phyloP scores from a whole-genome alignment of 2,113 vertebrate genomes.

The Helogale parvula region DNA sequence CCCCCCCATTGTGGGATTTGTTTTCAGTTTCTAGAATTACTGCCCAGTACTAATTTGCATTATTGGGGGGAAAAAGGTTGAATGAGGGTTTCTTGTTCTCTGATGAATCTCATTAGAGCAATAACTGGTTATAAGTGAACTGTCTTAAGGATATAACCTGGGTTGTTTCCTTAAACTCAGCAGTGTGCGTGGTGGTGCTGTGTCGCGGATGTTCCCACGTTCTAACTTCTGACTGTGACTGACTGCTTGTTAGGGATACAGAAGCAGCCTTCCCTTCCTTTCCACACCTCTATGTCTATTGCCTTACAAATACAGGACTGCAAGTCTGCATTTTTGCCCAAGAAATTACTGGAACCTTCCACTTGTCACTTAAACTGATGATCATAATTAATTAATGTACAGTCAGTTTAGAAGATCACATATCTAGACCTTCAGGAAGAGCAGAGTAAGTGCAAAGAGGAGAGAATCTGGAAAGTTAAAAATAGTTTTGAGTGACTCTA shows the following conservation, averaged over 20 bases:
- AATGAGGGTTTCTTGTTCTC: neutral
- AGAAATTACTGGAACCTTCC: neutral
- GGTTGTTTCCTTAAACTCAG: neutral
- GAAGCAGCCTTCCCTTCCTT: neutral
- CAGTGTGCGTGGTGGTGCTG: neutral
- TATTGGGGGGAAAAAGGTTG: neutral
- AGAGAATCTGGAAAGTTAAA: neutral
- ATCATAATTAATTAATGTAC: slow-evolving; percentile 21
- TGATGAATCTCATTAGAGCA: slow-evolving; percentile 33
- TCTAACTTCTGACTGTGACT: neutral
- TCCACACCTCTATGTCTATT: neutral
- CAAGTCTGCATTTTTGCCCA: neutral
- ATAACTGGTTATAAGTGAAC: neutral
- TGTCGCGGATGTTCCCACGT: neutral
- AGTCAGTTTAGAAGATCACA: neutral
- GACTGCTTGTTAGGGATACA: neutral
- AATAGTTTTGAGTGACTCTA: neutral
- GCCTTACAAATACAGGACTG: neutral
- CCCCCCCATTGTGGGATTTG: neutral
- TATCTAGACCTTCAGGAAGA: neutral
- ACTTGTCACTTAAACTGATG: slow-evolving; percentile 16
- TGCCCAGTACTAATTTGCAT: slow-evolving; percentile 1
- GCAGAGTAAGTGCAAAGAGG: neutral
- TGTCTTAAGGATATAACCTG: neutral
- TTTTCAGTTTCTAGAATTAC: slow-evolving; percentile 39